Evolutionary conservation across 2,888 invertebrate genomes (phyloP).

Genomic region (Aphodius sticticus): DNA sequence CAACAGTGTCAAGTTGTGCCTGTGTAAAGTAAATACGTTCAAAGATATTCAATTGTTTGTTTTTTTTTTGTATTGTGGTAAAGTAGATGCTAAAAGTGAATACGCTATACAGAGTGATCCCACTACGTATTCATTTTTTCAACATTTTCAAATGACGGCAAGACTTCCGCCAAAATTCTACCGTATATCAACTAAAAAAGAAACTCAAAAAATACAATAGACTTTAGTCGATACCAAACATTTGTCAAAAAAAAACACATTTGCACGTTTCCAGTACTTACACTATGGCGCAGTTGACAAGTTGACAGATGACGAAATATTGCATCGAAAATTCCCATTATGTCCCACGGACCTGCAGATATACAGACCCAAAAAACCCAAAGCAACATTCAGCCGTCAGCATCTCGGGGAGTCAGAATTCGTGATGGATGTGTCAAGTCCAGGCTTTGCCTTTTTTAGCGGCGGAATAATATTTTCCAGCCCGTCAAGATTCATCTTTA

Average conservation of each 20-base stretch:
- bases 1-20: no score
- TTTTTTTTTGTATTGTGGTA: no score
- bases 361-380: not conserved
- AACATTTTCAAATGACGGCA: no score
- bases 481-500: not conserved
- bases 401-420: not conserved
- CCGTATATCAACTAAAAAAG: no score
- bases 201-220: no score
- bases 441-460: not conserved
- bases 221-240: not conserved
- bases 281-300: not conserved
- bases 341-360: not conserved
- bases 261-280: not conserved
- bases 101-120: no score
- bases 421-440: not conserved
- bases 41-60: no score
- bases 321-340: not conserved
- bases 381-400: not conserved
- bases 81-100: no score
- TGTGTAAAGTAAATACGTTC: no score
- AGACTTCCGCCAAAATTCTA: no score
- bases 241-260: not conserved
- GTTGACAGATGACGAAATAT: not conserved
- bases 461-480: not conserved
- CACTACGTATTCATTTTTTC: no score